Base-by-base conservation (phyloP, 1,140 invertebrate genomes). In the Aphelinus certus region DNA sequence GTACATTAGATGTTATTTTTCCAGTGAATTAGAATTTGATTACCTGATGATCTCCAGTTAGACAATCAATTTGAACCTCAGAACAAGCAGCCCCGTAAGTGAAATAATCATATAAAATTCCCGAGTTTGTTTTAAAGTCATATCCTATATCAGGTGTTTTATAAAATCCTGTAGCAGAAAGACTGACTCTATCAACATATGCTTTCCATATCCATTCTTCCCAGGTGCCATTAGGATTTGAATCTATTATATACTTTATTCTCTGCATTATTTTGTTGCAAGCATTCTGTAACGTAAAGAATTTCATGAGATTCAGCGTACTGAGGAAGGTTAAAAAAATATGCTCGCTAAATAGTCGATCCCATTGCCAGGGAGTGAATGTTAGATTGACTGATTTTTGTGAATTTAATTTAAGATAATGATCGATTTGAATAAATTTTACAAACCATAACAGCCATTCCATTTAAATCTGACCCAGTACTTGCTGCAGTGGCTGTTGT, bases 401-500 rank as follows among this genome's bases (percentile, higher is more conserved):
- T 43, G 26, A 61, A 26, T 1, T 26, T 66, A 56, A 42, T 47
- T 2, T 10, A 10, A 7, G 3, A 60, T 60, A 60, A 10, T 60
- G 3, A 60, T 10, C 57, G 3, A 60, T 60, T 60, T 26, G n/a
- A 60, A 26, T 26, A 9, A 2, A 62, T 68, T 47, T 61, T 73
- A 85, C 88, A 88, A 85, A 94, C 93, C 81, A 96, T 83, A 61
- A 98, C 91, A 53, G 97, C 97, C 94, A 97, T 96, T 74, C 97
- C 97, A 87, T 98, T 97, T 0, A 98, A 83, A 89, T 98, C 97
- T 2, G 96, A 97, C 4, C 94, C 93, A 53, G 92, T 91, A 87
- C 95, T 97, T 0, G 95, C 97, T 45, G 97, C 96, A 7, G 97
- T 97, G 0, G 96, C 90, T 43, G 94, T 94, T 0, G 96, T 95